Conservation (phyloP, 2,797 vertebrate species). For the Megaceryle alcyon region DNA sequence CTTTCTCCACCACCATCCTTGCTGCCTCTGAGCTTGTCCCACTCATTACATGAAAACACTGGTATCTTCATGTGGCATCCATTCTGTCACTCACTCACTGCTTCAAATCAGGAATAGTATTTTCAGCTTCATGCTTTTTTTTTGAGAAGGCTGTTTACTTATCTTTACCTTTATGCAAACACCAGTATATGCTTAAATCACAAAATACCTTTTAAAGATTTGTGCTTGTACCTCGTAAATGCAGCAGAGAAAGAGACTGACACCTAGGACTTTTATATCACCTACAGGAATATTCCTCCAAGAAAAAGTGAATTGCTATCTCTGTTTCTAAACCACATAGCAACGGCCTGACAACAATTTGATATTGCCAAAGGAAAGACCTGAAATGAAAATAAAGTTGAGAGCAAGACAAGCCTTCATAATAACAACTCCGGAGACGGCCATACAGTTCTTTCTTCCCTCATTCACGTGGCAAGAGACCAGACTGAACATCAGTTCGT, state of each 20-base stretch:
- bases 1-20: neutral
- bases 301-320: neutral
- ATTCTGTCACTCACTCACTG: neutral
- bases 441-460: neutral
- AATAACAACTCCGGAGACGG: rapidly evolving
- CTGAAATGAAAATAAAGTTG: neutral
- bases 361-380: neutral
- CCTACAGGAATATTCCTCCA: neutral
- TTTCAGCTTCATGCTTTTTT: neutral
- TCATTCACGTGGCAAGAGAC: neutral
- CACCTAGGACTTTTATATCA: neutral
- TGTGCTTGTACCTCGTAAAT: neutral
- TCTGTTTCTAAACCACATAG: neutral
- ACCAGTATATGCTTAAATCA: neutral
- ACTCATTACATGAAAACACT: rapidly evolving
- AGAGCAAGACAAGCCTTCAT: neutral
- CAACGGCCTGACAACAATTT: neutral
- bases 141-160: neutral
- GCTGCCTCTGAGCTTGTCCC: neutral
- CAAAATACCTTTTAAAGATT: neutral
- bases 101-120: neutral
- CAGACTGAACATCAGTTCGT: neutral
- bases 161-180: neutral
- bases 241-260: neutral
- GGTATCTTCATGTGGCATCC: neutral